Evolutionary conservation across 1,140 invertebrate species (phyloP).

Genomic region (Leptonema lineaticorne): DNA sequence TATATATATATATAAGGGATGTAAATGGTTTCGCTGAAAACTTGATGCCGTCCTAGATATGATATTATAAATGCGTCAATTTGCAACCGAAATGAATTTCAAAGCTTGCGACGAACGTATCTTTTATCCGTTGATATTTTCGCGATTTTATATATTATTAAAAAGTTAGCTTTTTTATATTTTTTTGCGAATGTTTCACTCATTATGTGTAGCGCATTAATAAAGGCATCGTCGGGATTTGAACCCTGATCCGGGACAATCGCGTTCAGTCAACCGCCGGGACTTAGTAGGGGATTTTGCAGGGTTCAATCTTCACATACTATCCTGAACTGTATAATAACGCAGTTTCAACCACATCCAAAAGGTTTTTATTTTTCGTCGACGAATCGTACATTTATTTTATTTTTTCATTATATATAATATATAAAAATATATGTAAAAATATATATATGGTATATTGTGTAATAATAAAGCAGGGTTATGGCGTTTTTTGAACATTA

Average conservation of each 20-base stretch:
- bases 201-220: too few species aligned
- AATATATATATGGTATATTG: too few species aligned
- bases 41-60: background rate
- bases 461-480: slow-evolving; percentile 4
- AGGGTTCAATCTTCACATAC: slow-evolving; percentile 26
- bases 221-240: slow-evolving; percentile 21
- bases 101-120: too few species aligned
- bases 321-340: background rate
- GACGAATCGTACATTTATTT: background rate
- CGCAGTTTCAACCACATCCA: background rate
- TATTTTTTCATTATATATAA: background rate
- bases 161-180: too few species aligned
- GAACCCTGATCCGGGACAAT: slow-evolving; percentile 31
- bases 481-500: slow-evolving; percentile 3
- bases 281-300: slow-evolving; percentile 18
- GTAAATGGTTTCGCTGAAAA: slow-evolving; percentile 10
- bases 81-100: too few species aligned
- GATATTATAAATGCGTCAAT: background rate
- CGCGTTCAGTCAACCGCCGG: slow-evolving; percentile 17
- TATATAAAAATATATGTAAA: slow-evolving; percentile 4
- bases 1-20: too few species aligned
- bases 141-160: too few species aligned
- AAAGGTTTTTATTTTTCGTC: too few species aligned
- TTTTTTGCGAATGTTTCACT: too few species aligned
- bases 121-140: too few species aligned